Evolutionary conservation across 2,797 vertebrate genomes (phyloP), one percentile per base, ranked within the genome.

Genomic region (Dromococcyx pavoninus): DNA sequence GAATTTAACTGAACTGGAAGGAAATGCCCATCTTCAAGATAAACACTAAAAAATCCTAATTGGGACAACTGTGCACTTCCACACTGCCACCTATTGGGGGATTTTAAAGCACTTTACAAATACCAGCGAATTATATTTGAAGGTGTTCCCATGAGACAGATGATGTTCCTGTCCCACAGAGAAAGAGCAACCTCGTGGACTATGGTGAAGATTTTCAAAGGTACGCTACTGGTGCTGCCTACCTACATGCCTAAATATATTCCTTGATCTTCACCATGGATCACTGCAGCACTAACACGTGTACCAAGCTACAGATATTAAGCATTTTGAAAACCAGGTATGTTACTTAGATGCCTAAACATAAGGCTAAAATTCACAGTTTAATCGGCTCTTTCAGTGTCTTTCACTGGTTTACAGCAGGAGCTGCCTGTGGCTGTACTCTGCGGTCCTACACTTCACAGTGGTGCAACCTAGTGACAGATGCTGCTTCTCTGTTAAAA

Each of bases 1-100:
- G 48, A 91, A 82, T 19, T 54, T 37, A 71, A 67, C 17, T 3
- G 5, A 85, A 76, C 12, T 53, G 28, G 44, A 61, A 25, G 33
- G 28, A 75, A 92, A 66, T 28, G 28, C 10, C 46, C 70, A 35
- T 35, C 60, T 73, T 78, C 10, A 75, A 62, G 54, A 69, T 71
- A 16, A 54, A 89, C 0, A 3, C 30, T 44, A 62, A 62, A 86
- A 66, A 50, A 17, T 8, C 46, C 28, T 27, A 67, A 79, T 7
- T 64, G 77, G 5, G 16, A 61, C 70, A 64, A 77, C 67, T 25
- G 75, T 14, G 16, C 80, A 94, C 62, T 94, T 96, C 94, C 83
- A 80, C 61, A 82, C 83, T 93, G 95, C 90, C 95, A 96, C 84
- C 94, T 96, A 82, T 91, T 51, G 95, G 89, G 60, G 74, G 53